phyloP scores from a whole-genome alignment of 2,888 invertebrate genomes.

The Apamea epomidion region DNA sequence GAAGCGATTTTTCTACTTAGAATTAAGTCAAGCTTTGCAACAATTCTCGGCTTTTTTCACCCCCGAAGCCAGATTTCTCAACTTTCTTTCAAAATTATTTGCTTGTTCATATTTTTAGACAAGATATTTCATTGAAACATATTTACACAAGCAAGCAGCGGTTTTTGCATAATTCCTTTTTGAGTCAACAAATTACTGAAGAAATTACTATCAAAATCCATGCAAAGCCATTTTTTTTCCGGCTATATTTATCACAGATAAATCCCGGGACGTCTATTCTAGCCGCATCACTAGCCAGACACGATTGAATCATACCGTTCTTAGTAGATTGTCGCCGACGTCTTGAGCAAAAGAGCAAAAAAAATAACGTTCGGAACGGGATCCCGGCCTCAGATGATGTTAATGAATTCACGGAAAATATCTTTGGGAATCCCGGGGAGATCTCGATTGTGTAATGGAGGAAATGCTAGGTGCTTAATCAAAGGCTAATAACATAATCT shows the following conservation, averaged over 20 bases:
- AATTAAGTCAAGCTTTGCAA: background rate
- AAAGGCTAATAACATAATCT: conserved; percentile 6
- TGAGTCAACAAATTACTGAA: background rate
- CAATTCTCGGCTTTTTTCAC: background rate
- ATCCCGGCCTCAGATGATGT: conserved; percentile 45
- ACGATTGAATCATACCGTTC: conserved; percentile 78
- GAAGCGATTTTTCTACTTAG: background rate
- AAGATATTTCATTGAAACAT: background rate
- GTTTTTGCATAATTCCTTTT: background rate
- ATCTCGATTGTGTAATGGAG: conserved; percentile 22
- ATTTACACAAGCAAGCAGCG: background rate
- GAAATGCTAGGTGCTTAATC: conserved; percentile 36
- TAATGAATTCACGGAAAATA: conserved; percentile 63
- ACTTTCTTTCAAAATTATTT: background rate
- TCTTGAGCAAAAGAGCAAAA: conserved; percentile 64
- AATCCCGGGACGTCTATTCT: conserved; percentile 66
- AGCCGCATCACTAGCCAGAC: conserved; percentile 63
- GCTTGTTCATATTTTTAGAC: background rate
- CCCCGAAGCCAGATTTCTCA: background rate
- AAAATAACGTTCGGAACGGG: conserved; percentile 40
- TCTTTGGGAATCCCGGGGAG: conserved; percentile 32
- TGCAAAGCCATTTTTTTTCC: background rate
- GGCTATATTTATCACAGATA: background rate
- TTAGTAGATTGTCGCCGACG: conserved; percentile 73
- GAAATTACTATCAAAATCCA: background rate